phyloP scores from a whole-genome alignment of 2,797 vertebrate genomes.

The Oophaga sylvatica region DNA sequence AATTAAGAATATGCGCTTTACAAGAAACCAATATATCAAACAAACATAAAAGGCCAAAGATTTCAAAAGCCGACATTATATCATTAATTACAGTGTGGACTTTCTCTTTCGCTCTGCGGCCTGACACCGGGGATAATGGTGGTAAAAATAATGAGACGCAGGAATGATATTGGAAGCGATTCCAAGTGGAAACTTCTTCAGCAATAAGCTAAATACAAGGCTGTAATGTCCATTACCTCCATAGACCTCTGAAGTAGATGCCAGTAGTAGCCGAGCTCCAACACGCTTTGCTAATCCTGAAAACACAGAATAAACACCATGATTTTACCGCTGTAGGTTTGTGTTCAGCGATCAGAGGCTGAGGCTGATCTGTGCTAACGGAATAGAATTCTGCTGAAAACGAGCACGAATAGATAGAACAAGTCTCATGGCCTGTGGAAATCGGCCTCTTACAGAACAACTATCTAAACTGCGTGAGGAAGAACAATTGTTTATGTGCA shows the following conservation, averaged over 20 bases:
- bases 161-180: neutral
- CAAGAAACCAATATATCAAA: neutral
- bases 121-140: neutral
- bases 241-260: slow-evolving; percentile 96
- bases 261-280: slow-evolving; percentile 92
- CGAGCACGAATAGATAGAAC: too few relatives aligned
- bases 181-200: neutral
- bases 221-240: slow-evolving; percentile 81
- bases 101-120: neutral
- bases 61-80: neutral
- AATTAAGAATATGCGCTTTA: neutral
- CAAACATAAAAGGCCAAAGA: neutral
- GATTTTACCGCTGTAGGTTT: neutral
- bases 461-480: too few relatives aligned
- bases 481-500: too few relatives aligned
- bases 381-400: too few relatives aligned
- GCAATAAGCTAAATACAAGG: neutral
- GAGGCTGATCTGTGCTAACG: too few relatives aligned
- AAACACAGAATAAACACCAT: neutral
- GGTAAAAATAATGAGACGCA: neutral
- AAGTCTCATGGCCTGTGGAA: too few relatives aligned
- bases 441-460: too few relatives aligned
- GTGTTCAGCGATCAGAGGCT: too few relatives aligned
- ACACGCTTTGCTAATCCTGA: slow-evolving; percentile 94
- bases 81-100: neutral